Evolutionary conservation across 2,113 vertebrate species (phyloP).

Genomic region (Aptenodytes forsteri): DNA sequence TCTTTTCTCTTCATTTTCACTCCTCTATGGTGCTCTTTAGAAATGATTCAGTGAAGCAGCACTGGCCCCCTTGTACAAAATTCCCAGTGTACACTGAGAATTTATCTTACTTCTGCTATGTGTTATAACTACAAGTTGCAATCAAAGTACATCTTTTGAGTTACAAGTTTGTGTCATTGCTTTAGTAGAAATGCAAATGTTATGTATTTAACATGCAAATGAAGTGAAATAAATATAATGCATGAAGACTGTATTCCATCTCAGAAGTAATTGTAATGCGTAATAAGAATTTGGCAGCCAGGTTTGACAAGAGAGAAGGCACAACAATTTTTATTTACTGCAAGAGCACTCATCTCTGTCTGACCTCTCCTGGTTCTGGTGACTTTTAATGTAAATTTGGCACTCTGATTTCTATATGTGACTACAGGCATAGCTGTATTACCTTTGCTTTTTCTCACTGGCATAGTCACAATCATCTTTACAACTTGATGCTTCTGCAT

Average conservation of each 20-base stretch:
- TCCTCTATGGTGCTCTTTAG: neutral
- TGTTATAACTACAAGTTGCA: slow-evolving; percentile 54
- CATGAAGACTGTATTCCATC: slow-evolving; percentile 58
- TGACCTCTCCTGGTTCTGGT: slow-evolving; percentile 29
- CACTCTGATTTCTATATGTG: neutral
- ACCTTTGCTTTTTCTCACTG: neutral
- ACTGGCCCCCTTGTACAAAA: neutral
- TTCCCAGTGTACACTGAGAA: neutral
- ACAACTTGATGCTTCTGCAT: neutral
- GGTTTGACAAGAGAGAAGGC: slow-evolving; percentile 40
- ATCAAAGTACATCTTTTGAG: slow-evolving; percentile 56
- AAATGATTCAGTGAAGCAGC: slow-evolving; percentile 35
- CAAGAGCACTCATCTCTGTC: slow-evolving; percentile 42
- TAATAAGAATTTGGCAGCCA: slow-evolving; percentile 46
- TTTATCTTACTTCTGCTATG: slow-evolving; percentile 26
- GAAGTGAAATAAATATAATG: slow-evolving; percentile 68
- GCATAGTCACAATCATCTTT: neutral
- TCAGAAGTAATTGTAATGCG: slow-evolving; percentile 64
- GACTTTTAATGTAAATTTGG: slow-evolving; percentile 25
- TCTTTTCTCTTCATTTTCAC: neutral
- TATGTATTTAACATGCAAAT: slow-evolving; percentile 72
- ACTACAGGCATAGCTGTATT: neutral
- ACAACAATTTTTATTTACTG: slow-evolving; percentile 64
- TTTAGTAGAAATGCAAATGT: slow-evolving; percentile 70
- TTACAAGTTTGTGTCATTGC: slow-evolving; percentile 50